Base-by-base conservation (phyloP, 2,888 invertebrate genomes). In the Andrena praecox region DNA sequence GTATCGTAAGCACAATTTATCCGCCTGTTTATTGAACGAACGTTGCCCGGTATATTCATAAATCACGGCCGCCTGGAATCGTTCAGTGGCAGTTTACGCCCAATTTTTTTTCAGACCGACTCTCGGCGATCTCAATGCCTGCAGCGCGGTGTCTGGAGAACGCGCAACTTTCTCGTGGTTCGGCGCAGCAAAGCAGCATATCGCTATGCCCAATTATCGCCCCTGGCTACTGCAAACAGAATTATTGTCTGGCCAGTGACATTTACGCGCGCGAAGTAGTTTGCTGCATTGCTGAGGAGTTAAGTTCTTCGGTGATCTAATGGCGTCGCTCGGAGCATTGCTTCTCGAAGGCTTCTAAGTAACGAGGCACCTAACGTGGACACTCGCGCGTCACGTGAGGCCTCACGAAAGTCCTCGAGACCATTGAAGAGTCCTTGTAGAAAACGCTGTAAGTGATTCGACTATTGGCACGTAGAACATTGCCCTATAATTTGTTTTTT, bases 71-170 rank as follows among this genome's bases (percentile, higher is more conserved):
- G 24, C 12, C 24, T 24, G 24, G 10, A 10, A 56, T 16, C 42
- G 42, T 42, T 42, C 42, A 42, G 20, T 0, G 20, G 20, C 20
- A 20, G 1, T 42, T 42, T 16, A 12, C 27, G 24, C 8, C 54
- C 27, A 5, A 7, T 29, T 66, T 66, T 66, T 66, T 66, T 50
- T n/a, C 31, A 33, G 4, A 20, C 8, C 20, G 50, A 8, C 27
- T n/a, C 4, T 8, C 27, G 67, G 67, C 31, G 50, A 67, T 67
- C 31, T 67, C 29, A 67, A 67, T 31, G 50, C 50, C 29, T 4
- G 50, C 7, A 20, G 1, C 33, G 31, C 0, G 20, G 35, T 20
- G 63, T 8, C 7, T 10, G 20, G n/a, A 8, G 2, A 31, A 7
- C 31, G 6, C 4, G 20, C 20, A 33, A 63, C 54, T 31, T 54